Conservation (phyloP, 2,888 invertebrate genomes). For the Drosophila buzzatii region DNA sequence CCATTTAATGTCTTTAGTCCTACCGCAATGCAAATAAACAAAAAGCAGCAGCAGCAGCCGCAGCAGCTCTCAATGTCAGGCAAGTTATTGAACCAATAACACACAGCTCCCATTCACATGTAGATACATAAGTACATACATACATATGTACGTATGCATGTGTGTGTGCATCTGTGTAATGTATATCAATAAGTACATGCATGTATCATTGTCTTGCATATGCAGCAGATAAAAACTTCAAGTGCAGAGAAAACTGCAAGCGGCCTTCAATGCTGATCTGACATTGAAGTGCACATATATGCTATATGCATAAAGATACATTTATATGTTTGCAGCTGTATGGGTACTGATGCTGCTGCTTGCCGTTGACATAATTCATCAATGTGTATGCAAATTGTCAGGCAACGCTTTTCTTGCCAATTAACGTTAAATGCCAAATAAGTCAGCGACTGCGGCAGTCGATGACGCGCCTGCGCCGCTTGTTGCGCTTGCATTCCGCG, state of each 20-base stretch:
- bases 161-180: constrained; percentile 5
- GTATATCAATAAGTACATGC: constrained; percentile 5
- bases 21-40: constrained; percentile 56
- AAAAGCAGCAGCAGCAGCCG: background rate
- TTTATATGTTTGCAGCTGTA: constrained; percentile 11
- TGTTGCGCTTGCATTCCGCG: constrained; percentile 58
- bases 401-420: constrained; percentile 65
- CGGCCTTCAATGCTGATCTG: constrained; percentile 72
- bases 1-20: constrained; percentile 33
- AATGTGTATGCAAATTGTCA: constrained; percentile 63
- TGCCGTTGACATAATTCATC: constrained; percentile 73
- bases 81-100: constrained; percentile 78
- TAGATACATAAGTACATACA: constrained; percentile 10
- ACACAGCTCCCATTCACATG: constrained; percentile 36
- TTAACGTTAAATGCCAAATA: constrained; percentile 71
- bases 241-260: constrained; percentile 48
- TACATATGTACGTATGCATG: background rate
- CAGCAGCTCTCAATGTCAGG: constrained; percentile 74
- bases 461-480: constrained; percentile 67
- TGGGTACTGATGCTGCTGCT: constrained; percentile 12
- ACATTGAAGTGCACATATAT: constrained; percentile 64
- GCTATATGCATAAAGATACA: constrained; percentile 16
- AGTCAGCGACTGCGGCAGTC: constrained; percentile 41
- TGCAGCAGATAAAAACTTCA: constrained; percentile 57
- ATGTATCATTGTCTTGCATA: constrained; percentile 15